phyloP scores from a whole-genome alignment of 2,113 vertebrate genomes.

The Dromaius novaehollandiae region DNA sequence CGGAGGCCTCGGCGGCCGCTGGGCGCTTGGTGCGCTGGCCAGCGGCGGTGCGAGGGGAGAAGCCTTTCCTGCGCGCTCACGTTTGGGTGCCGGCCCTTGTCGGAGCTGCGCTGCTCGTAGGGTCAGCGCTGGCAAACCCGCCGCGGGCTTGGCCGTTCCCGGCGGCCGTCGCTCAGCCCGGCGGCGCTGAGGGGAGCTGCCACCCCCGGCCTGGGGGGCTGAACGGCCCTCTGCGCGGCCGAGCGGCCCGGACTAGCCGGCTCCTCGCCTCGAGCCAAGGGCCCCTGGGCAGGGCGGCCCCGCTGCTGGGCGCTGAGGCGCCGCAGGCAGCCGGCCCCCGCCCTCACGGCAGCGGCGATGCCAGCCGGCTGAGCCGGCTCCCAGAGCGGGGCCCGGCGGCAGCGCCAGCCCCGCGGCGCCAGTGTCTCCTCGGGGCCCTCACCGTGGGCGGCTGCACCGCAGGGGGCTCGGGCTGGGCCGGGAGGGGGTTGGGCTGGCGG shows the following conservation, averaged over 20 bases:
- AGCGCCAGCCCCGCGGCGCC: not conserved
- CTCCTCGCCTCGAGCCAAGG: not conserved
- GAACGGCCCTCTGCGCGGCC: too few relatives aligned
- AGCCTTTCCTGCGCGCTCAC: fast-evolving
- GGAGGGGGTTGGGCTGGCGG: not conserved
- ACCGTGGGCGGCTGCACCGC: not conserved
- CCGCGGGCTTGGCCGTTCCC: too few relatives aligned
- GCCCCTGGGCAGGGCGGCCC: too few relatives aligned
- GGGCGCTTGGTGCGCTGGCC: not conserved
- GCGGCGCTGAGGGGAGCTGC: not conserved
- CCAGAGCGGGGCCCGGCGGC: too few relatives aligned
- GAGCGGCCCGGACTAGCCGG: not conserved
- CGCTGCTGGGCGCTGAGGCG: too few relatives aligned
- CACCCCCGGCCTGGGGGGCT: fast-evolving
- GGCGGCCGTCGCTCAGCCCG: not conserved
- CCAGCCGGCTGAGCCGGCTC: not conserved
- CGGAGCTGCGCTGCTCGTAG: not conserved
- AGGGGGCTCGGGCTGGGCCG: not conserved
- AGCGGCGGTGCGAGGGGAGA: not conserved
- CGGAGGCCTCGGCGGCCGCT: not conserved
- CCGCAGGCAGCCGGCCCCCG: too few relatives aligned
- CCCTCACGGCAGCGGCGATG: not conserved
- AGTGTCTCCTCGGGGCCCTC: too few relatives aligned
- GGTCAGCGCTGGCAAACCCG: not conserved
- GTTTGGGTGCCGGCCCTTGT: not conserved